A percentile compares a stretch with the other conserved stretches of the same genome.
These are phyloP conservation scores for Dryobates pubescens DNA, from an alignment of 2,797 vertebrate species.

Conservation along the genomic window DNA sequence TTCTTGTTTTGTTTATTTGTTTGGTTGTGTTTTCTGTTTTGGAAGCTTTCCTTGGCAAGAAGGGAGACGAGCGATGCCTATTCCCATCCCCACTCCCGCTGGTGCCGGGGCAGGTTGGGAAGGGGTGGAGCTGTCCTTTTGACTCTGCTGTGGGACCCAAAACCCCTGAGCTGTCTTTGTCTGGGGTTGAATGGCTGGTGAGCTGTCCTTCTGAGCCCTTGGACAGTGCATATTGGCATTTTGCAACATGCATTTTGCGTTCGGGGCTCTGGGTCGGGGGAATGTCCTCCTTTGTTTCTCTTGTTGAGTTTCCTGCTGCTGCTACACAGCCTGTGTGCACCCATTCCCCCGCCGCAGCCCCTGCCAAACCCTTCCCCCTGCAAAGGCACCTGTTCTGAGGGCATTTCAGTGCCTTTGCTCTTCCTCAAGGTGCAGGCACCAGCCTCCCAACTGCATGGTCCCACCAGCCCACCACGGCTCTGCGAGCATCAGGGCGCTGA, in stretches of 20 bases:
- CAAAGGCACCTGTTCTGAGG: not conserved
- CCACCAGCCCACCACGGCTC: accelerated
- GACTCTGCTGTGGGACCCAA: not conserved
- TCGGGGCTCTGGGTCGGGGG: not conserved
- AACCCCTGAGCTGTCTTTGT: conserved; percentile 4
- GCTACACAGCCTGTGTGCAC: conserved; percentile 60
- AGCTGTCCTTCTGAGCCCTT: not conserved
- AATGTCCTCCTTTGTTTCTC: not conserved
- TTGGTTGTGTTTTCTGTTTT: not conserved
- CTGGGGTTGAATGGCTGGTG: accelerated
- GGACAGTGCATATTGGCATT: not conserved
- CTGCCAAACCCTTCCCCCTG: not conserved
- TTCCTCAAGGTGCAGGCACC: conserved; percentile 41
- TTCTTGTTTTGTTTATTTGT: not conserved
- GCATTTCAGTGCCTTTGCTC: not conserved
- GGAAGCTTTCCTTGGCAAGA: not conserved
- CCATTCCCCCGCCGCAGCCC: accelerated
- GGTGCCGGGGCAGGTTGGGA: not conserved
- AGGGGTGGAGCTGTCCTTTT: not conserved
- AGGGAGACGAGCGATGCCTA: accelerated
- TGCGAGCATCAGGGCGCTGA: not conserved
- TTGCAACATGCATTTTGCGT: not conserved
- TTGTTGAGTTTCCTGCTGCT: conserved; percentile 68
- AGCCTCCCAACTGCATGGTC: not conserved
- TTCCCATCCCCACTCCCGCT: not conserved